Base-by-base conservation (phyloP, 2,797 vertebrate genomes). In the Loriculus beryllinus region DNA sequence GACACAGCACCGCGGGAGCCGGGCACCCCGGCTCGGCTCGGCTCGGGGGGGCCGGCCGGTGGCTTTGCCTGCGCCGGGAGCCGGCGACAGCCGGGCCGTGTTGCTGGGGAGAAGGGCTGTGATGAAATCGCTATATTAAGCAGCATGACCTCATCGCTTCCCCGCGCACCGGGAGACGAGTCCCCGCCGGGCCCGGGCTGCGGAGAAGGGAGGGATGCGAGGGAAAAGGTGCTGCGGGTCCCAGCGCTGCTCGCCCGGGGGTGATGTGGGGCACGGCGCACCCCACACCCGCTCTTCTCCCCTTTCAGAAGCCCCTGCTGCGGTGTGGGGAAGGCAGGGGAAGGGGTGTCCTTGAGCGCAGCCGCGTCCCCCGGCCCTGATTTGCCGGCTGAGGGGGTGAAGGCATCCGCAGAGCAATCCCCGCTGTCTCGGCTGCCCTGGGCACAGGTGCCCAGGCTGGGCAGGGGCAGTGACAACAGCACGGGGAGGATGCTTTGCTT, bases 61-160 rank as follows among this genome's bases (percentile, higher is more conserved):
- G 82, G 54, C 77, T 82, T 7, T 22, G 91, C 79, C 88, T 88
- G 91, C 68, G 45, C 77, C 82, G 82, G 76, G 92, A 85, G 92
- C 83, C 69, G 92, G 69, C 86, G 81, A 87, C 95, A 89, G 76
- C 76, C 82, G 76, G 82, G 91, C 94, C 39, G 88, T 87, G 97
- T 96, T 96, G 96, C 97, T 90, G 96, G 96, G 97, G 96, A 95
- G 92, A 96, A 93, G 95, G 86, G 83, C 92, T 90, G 86, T 95
- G 97, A 96, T 92, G 95, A 93, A 95, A 96, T 96, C 92, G 91
- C 96, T 97, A 96, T 96, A 96, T 97, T 96, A 96, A 97, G 97
- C 93, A 97, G 60, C 95, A 97, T 97, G 96, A 97, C 95, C 95
- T 97, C 97, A 97, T 96, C 96, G 91, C 92, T 96, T 96, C 93